Conservation (phyloP, 2,113 vertebrate genomes). For the Thomomys bottae region DNA sequence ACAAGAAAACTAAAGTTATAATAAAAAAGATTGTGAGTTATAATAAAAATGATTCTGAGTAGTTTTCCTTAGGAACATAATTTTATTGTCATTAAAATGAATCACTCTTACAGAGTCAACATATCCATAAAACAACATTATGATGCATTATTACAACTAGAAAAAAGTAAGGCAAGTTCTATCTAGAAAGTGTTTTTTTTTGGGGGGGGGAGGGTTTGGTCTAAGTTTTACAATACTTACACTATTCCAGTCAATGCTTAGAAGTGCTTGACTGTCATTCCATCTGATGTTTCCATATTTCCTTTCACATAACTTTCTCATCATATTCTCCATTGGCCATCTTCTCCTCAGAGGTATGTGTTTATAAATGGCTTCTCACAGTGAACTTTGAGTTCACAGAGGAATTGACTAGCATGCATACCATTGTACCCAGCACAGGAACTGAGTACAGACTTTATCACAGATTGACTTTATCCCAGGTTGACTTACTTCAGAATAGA, state of each 20-base stretch:
- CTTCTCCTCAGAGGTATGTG: background rate
- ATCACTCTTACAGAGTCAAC: background rate
- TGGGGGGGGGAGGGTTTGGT: no score
- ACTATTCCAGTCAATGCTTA: background rate
- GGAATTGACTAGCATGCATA: background rate
- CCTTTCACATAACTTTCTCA: background rate
- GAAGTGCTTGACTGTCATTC: background rate
- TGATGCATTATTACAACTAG: background rate
- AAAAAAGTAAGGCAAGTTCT: background rate
- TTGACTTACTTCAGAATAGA: background rate
- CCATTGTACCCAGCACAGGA: background rate
- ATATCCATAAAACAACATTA: background rate
- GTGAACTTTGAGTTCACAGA: background rate
- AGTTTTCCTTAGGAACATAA: background rate
- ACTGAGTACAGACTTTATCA: background rate
- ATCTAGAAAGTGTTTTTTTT: no score
- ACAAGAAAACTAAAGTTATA: background rate
- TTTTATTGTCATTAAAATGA: slow-evolving; percentile 14
- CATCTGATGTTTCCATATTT: background rate
- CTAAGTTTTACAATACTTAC: no score
- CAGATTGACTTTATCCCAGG: background rate
- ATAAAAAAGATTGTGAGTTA: background rate
- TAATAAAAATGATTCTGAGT: background rate
- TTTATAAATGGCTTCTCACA: background rate
- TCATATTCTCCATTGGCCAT: no score